Base-by-base conservation (phyloP, 2,797 vertebrate species). In the Phylloscopus collybita region DNA sequence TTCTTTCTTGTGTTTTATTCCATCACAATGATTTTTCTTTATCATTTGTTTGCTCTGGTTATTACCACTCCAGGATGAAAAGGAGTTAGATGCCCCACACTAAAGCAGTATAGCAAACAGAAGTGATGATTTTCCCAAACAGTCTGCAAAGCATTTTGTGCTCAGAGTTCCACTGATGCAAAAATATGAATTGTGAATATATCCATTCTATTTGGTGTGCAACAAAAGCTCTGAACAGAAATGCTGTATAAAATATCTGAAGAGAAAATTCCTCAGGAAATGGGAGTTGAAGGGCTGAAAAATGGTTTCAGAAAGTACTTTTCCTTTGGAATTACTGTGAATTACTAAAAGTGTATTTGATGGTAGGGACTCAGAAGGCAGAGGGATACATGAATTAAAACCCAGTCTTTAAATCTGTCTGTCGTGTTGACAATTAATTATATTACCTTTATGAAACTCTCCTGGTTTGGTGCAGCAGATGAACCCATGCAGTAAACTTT, bases 101-200 rank as follows among this genome's bases (percentile, higher is more conserved):
- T 78, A 81, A 89, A 86, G 64, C 22, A 87, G 27, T 71, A 92
- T 26, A 80, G 29, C 65, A 94, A 94, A 96, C 93, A 96, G 61
- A 92, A 95, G 17, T 36, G 57, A 56, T 72, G 75, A 92, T 76
- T 53, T 96, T 81, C 45, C 65, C 69, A 87, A 80, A 73, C 56
- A 96, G 40, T 16, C 61, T 88, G 70, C 69, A 91, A 86, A 54
- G 10, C 14, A 57, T 38, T 87, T 94, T 70, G 61, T 90, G 45
- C 40, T 90, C 83, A 51, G 76, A 95, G 79, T 90, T 79, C 50
- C 61, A 69, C 45, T 60, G 67, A 92, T 86, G 74, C 86, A 85
- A 93, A 81, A 64, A 80, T 47, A 90, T 13, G 51, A 89, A 90
- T 71, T 85, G 56, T 72, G 75, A 93, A 59, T 90, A 72, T 64